phyloP scores from a whole-genome alignment of 2,113 vertebrate species.

The Sinocyclocheilus anophthalmus region DNA sequence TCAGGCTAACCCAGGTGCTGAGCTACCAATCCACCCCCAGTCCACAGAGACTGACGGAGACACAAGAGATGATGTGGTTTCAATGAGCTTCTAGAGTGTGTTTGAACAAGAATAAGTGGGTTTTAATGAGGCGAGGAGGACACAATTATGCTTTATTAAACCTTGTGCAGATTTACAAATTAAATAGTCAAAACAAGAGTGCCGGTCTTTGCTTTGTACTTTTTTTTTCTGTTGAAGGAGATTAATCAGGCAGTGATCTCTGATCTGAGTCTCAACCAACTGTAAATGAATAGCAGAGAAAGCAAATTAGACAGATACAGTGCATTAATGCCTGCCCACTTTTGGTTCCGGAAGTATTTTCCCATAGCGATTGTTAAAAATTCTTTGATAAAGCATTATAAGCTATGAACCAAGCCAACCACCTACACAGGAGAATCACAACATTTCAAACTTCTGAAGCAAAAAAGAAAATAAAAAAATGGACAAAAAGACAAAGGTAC shows the following conservation, averaged over 20 bases:
- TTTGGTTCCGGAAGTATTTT: background rate
- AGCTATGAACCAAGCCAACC: too few relatives aligned
- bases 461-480: too few relatives aligned
- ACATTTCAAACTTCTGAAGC: background rate
- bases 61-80: background rate
- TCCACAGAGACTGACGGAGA: background rate
- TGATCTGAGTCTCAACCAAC: background rate
- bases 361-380: background rate
- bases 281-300: constrained; percentile 11
- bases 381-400: too few relatives aligned
- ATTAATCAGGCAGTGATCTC: constrained; percentile 27
- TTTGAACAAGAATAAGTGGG: constrained; percentile 20
- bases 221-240: constrained; percentile 15
- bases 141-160: background rate
- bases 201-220: background rate
- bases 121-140: constrained; percentile 8
- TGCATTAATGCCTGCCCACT: background rate
- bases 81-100: constrained; percentile 20
- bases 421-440: background rate
- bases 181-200: constrained; percentile 2
- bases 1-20: constrained; percentile 42
- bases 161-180: constrained; percentile 2
- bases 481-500: too few relatives aligned
- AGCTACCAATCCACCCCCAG: background rate
- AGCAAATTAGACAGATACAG: background rate